Evolutionary conservation across 2,113 vertebrate species (phyloP).

Genomic region (Triplophysa dalaica): DNA sequence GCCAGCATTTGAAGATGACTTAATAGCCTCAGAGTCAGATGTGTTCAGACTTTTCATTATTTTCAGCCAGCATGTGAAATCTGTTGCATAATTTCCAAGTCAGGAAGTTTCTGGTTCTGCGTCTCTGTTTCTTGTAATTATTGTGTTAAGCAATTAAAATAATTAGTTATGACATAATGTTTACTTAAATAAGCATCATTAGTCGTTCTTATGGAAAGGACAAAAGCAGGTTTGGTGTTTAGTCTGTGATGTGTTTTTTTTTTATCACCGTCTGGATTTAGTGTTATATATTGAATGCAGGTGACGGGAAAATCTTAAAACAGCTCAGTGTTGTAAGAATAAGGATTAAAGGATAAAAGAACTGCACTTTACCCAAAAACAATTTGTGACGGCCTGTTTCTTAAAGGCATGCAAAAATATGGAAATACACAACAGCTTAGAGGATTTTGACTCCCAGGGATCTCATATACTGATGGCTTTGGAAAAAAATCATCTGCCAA

Average conservation of each 20-base stretch:
- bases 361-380: too few relatives aligned
- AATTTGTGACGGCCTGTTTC: too few relatives aligned
- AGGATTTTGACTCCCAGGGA: too few relatives aligned
- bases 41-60: background rate
- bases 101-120: background rate
- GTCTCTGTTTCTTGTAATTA: background rate
- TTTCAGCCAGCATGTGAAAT: background rate
- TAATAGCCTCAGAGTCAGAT: background rate
- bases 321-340: too few relatives aligned
- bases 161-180: background rate
- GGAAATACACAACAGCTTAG: too few relatives aligned
- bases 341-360: too few relatives aligned
- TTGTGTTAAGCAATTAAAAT: background rate
- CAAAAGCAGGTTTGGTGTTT: slow-evolving; percentile 32
- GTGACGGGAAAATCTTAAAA: background rate
- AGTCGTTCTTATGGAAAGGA: slow-evolving; percentile 27
- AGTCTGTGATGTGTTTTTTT: background rate
- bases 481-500: too few relatives aligned
- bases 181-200: background rate
- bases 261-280: background rate
- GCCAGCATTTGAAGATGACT: background rate
- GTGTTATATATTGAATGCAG: background rate
- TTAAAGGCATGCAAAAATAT: too few relatives aligned
- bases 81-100: background rate
- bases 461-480: too few relatives aligned